Evolutionary conservation across 2,797 vertebrate species (phyloP).

Genomic region (Menidia menidia): DNA sequence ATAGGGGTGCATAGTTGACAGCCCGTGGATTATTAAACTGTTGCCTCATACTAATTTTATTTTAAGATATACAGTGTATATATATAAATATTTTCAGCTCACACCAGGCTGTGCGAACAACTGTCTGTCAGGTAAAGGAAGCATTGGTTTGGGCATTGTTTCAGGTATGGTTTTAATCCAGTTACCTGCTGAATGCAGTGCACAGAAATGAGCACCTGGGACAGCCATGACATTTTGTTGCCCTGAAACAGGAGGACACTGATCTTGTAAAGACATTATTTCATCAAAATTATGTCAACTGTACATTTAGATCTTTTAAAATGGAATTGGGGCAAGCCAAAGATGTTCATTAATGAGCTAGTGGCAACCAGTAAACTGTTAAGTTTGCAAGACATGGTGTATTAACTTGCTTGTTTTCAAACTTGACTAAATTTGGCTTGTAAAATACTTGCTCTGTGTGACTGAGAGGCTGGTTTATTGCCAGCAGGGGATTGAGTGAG

Average conservation of each 20-base stretch:
- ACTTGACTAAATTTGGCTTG: slow-evolving; percentile 22
- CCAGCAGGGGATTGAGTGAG: slow-evolving; percentile 28
- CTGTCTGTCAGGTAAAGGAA: not conserved
- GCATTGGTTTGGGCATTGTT: not conserved
- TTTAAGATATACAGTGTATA: slow-evolving; percentile 11
- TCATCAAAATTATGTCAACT: not conserved
- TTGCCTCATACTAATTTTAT: slow-evolving; percentile 16
- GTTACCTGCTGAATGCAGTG: not conserved
- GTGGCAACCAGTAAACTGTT: slow-evolving; percentile 4
- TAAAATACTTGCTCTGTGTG: slow-evolving; percentile 16
- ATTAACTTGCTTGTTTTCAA: slow-evolving; percentile 29
- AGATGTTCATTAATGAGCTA: slow-evolving; percentile 11
- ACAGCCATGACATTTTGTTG: not conserved
- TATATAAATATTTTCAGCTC: not conserved
- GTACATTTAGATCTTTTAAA: slow-evolving; percentile 15
- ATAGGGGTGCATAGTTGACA: slow-evolving; percentile 26
- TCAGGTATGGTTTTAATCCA: not conserved
- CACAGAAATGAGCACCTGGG: not conserved
- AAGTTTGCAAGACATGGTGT: not conserved
- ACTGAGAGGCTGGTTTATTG: slow-evolving; percentile 7
- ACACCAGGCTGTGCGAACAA: not conserved
- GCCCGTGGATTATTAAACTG: slow-evolving; percentile 16
- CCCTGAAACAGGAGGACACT: not conserved
- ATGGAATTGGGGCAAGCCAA: not conserved
- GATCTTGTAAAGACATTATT: not conserved